Evolutionary conservation across 2,888 invertebrate genomes (phyloP).

Genomic region (Escarpia spicata): DNA sequence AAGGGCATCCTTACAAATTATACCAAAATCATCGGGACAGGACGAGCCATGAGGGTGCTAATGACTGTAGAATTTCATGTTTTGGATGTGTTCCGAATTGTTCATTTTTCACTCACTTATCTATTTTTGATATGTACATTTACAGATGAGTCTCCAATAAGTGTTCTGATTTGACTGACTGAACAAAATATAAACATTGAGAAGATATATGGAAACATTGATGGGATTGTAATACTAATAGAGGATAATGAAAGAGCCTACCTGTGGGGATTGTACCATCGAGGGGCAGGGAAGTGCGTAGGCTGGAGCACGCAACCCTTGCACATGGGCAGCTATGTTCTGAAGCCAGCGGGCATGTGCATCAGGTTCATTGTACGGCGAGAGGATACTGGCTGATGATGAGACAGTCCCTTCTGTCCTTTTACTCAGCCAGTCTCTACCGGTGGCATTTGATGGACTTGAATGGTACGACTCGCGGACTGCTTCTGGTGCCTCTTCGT

Average conservation of each 20-base stretch:
- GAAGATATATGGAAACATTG: too few relatives aligned
- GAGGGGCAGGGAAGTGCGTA: neutral
- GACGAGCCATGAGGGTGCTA: too few relatives aligned
- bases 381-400: neutral
- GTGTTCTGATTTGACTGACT: too few relatives aligned
- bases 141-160: too few relatives aligned
- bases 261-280: neutral
- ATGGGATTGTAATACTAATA: neutral
- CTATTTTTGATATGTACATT: too few relatives aligned
- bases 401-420: neutral
- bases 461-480: neutral
- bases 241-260: neutral
- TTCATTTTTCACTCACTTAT: too few relatives aligned
- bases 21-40: too few relatives aligned
- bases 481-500: neutral
- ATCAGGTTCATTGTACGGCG: neutral
- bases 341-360: neutral
- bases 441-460: neutral
- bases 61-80: too few relatives aligned
- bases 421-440: neutral
- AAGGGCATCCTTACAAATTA: too few relatives aligned
- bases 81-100: too few relatives aligned
- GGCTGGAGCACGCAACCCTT: neutral
- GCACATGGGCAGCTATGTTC: neutral
- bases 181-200: too few relatives aligned